Conservation (phyloP, 2,888 invertebrate species). For the Drosophila vallismaia region DNA sequence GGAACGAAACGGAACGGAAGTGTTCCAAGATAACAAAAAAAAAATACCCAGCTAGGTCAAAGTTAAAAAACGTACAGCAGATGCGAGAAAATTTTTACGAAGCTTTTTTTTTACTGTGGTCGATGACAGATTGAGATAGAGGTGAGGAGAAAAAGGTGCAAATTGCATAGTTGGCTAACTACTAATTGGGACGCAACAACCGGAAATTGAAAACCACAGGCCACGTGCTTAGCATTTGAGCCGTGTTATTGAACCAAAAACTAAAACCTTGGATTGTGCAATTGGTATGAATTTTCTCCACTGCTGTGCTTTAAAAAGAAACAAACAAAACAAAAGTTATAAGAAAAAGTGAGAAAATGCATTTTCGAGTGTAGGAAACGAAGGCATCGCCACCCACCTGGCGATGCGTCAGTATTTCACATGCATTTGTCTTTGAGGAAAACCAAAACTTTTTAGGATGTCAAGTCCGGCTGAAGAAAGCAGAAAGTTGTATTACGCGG, state of each 20-base stretch:
- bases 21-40: slow-evolving; percentile 15
- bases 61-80: slow-evolving; percentile 53
- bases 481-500: slow-evolving; percentile 6
- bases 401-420: slow-evolving; percentile 65
- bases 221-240: slow-evolving; percentile 49
- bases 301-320: slow-evolving; percentile 59
- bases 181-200: slow-evolving; percentile 69
- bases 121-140: slow-evolving; percentile 7
- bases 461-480: slow-evolving; percentile 42
- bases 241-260: slow-evolving; percentile 16
- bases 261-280: slow-evolving; percentile 67
- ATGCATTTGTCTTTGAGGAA: slow-evolving; percentile 66
- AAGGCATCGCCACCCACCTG: slow-evolving; percentile 53
- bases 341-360: slow-evolving; percentile 63
- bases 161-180: slow-evolving; percentile 68
- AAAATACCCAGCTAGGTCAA: slow-evolving; percentile 36
- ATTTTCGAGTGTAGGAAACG: slow-evolving; percentile 62
- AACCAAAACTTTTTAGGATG: slow-evolving; percentile 54
- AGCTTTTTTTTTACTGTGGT: slow-evolving; percentile 40
- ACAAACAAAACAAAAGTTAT: slow-evolving; percentile 13
- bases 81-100: slow-evolving; percentile 74
- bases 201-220: slow-evolving; percentile 40
- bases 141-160: slow-evolving; percentile 42
- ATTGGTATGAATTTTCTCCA: slow-evolving; percentile 79
- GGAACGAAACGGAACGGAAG: slow-evolving; percentile 8